Evolutionary conservation across 92 coral and sea anemone genomes (phyloP), one percentile per base, ranked within the genome.

Genomic region (Phenganax subtilis): DNA sequence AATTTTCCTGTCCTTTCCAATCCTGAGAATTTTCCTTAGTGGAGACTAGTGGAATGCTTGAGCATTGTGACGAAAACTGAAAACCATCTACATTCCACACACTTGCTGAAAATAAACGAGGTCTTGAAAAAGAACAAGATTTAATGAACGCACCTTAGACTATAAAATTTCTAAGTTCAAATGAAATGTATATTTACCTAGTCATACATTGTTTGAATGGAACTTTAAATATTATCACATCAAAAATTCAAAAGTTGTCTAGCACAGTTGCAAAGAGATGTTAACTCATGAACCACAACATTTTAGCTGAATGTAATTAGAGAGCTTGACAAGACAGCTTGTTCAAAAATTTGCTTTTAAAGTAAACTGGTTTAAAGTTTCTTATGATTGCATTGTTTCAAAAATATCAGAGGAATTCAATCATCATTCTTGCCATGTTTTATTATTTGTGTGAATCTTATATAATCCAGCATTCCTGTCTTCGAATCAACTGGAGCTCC

Each of bases 361-460:
- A 37, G 47, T 37, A 37, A 0, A 37, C 25, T 2, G 0, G 72
- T 66, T 25, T 3, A 66, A 3, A 66, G 47, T 37, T 37, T 66
- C 31, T 66, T 12, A 66, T 27, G 31, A 66, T 66, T 9, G 51
- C 11, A 51, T 27, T 3, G 11, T 27, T 66, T 15, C 47, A 66
- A 66, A 27, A 66, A 1, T 27, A 27, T 30, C 72, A 9, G 2
- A 20, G 72, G 51, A 61, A 85, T 88, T 37, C 91, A 88, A 75
- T 94, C 98, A 47, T 94, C 98, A 81, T 94, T 94, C 86, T 94
- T 94, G 79, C 98, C 98, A 83, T 94, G 98, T 82, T 94, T 94
- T 64, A 94, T 85, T 76, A 92, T 91, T 62, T 92, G 97, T 53
- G 98, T 92, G 68, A 94, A 94, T 55, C 82, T 84, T 61, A 54